A percentile compares a stretch with the other conserved stretches of the same genome.
These are phyloP conservation scores for Andrena praecox DNA, from an alignment of 2,888 invertebrate species.

Conservation along the genomic window DNA sequence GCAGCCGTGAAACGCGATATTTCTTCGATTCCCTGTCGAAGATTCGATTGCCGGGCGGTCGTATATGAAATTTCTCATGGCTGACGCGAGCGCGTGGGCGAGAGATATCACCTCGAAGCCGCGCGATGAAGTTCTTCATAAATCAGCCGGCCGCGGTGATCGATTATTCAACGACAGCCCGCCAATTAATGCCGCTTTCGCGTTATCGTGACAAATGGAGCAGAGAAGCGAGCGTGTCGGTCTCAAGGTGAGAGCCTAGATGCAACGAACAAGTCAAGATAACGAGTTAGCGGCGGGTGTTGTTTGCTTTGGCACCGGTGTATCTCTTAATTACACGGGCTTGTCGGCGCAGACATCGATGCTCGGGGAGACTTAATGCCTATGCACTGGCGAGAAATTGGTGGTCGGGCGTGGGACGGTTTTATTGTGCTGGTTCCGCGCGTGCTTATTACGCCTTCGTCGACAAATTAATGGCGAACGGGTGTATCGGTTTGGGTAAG, in stretches of 20 bases:
- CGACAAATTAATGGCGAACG: slow-evolving; percentile 3
- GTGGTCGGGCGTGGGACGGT: background rate
- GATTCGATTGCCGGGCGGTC: slow-evolving; percentile 24
- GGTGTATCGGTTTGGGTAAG: slow-evolving; percentile 28
- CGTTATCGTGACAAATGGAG: slow-evolving; percentile 62
- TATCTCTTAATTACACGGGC: slow-evolving; percentile 37
- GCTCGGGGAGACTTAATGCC: background rate
- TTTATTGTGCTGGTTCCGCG: slow-evolving; percentile 8
- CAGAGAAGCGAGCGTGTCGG: slow-evolving; percentile 30
- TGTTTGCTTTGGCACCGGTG: slow-evolving; percentile 30
- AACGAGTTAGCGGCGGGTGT: slow-evolving; percentile 18
- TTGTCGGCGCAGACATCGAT: background rate
- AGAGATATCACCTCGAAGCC: slow-evolving; percentile 40
- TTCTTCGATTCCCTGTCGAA: background rate
- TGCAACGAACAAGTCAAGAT: slow-evolving; percentile 36
- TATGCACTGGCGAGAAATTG: background rate
- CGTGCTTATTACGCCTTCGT: slow-evolving; percentile 19
- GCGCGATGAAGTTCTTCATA: slow-evolving; percentile 43
- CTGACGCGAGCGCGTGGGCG: slow-evolving; percentile 54
- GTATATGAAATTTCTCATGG: slow-evolving; percentile 19
- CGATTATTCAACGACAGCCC: slow-evolving; percentile 52
- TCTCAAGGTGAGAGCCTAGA: slow-evolving; percentile 42
- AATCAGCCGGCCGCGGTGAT: slow-evolving; percentile 53
- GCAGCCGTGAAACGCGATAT: slow-evolving; percentile 32
- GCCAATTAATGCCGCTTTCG: slow-evolving; percentile 60